Conservation (phyloP, 2,113 vertebrate species). For the Epinephelus lanceolatus region DNA sequence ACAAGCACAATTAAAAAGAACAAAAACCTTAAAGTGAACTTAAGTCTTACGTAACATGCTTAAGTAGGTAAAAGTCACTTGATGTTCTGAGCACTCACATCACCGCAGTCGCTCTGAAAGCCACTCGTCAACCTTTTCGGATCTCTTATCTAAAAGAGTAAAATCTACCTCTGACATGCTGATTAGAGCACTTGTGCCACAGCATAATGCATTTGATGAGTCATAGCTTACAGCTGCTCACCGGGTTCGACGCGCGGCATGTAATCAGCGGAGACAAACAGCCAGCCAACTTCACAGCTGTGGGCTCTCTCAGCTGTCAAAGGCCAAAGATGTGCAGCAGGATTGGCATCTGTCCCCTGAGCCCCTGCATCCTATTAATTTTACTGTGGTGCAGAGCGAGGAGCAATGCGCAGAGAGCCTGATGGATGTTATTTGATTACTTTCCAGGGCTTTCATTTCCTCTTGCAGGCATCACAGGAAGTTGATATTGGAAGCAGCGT, state of each 20-base stretch:
- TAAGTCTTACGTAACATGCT: slow-evolving; percentile 19
- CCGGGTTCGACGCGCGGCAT: background rate
- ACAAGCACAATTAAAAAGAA: background rate
- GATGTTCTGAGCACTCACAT: slow-evolving; percentile 16
- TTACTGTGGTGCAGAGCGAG: background rate
- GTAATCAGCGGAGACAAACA: slow-evolving; percentile 23
- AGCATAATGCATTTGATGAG: slow-evolving; percentile 22
- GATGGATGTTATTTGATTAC: slow-evolving; percentile 39
- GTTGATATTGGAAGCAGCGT: slow-evolving; percentile 38
- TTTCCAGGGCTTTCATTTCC: slow-evolving; percentile 52
- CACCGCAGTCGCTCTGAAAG: slow-evolving; percentile 22
- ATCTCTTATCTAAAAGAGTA: slow-evolving; percentile 39
- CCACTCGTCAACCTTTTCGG: slow-evolving; percentile 47
- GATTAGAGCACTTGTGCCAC: slow-evolving; percentile 42
- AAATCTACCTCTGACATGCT: slow-evolving; percentile 19
- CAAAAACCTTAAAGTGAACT: background rate
- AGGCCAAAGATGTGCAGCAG: slow-evolving; percentile 32
- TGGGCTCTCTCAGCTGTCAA: slow-evolving; percentile 27
- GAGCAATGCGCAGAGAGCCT: background rate
- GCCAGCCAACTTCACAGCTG: slow-evolving; percentile 16
- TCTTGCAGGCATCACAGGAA: slow-evolving; percentile 32
- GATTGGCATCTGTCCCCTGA: background rate
- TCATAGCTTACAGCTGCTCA: slow-evolving; percentile 26
- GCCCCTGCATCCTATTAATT: slow-evolving; percentile 22
- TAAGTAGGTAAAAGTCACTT: slow-evolving; percentile 19